Conservation (phyloP, 2,888 invertebrate genomes). For the Osedax fenrisi region DNA sequence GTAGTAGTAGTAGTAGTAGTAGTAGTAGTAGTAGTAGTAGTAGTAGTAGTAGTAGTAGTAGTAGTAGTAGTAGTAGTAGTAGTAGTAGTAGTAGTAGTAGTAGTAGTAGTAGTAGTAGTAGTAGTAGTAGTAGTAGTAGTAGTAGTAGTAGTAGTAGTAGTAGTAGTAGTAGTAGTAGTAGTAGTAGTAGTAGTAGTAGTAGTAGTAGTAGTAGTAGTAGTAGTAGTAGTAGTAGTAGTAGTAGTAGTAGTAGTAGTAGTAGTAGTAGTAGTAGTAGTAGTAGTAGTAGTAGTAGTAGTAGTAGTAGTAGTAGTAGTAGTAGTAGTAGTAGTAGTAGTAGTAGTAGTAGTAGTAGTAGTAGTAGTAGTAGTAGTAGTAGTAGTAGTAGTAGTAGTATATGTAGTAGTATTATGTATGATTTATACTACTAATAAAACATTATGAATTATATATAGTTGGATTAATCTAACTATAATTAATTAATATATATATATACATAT, state of each 20-base stretch:
- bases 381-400: too few relatives aligned
- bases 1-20: constrained; percentile 2
- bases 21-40: neutral
- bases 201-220: neutral
- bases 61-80: neutral
- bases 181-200: neutral
- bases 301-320: neutral
- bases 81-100: neutral
- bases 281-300: neutral
- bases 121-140: neutral
- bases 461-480: neutral
- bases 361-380: constrained; percentile 2
- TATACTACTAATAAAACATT: neutral
- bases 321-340: neutral
- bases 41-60: neutral
- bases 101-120: neutral
- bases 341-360: neutral
- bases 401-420: too few relatives aligned
- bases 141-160: neutral
- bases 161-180: neutral
- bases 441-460: neutral
- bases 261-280: neutral
- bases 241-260: neutral
- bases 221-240: neutral
- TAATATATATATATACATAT: too few relatives aligned